phyloP scores from a whole-genome alignment of 2,797 vertebrate genomes.

The Halcyon badia region DNA sequence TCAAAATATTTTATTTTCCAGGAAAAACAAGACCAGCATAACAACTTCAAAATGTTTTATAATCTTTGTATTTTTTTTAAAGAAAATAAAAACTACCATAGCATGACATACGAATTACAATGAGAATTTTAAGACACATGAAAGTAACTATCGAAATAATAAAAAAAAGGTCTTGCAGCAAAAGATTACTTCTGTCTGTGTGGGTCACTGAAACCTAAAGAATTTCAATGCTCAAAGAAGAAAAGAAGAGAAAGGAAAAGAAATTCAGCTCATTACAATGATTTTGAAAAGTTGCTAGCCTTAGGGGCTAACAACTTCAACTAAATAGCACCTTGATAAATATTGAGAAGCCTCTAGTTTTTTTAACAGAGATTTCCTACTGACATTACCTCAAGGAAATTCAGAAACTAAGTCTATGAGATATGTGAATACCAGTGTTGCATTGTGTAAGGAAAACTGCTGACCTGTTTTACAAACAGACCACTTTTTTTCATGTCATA shows the following conservation, averaged over 20 bases:
- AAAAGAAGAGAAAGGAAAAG: not conserved
- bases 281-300: not conserved
- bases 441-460: not conserved
- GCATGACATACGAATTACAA: not conserved
- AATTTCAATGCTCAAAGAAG: not conserved
- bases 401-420: not conserved
- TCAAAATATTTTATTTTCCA: not conserved
- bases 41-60: not conserved
- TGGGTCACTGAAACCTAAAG: not conserved
- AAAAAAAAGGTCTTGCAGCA: not conserved
- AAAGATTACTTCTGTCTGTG: not conserved
- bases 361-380: not conserved
- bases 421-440: not conserved
- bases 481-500: not conserved
- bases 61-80: not conserved
- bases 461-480: not conserved
- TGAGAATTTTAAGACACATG: not conserved
- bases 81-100: not conserved
- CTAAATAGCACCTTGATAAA: not conserved
- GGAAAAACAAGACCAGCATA: not conserved
- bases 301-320: not conserved
- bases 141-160: not conserved
- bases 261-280: not conserved
- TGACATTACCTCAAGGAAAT: not conserved
- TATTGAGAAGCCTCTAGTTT: not conserved